Evolutionary conservation across 2,797 vertebrate genomes (phyloP).

Genomic region (Carcharodon carcharias): DNA sequence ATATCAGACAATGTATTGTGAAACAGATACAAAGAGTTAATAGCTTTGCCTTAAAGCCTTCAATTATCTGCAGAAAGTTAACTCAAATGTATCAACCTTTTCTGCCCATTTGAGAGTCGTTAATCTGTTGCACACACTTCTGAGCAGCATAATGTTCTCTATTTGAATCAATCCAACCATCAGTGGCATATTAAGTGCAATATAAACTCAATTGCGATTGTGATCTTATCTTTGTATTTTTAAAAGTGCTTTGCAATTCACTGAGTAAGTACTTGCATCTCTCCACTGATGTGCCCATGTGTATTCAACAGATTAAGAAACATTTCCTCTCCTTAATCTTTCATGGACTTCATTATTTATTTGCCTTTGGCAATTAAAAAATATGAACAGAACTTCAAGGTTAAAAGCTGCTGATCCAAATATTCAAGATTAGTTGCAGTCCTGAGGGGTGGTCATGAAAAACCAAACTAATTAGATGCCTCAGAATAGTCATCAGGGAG

Average conservation of each 20-base stretch:
- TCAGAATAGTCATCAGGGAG: no score
- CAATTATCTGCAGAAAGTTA: background rate
- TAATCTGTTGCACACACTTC: background rate
- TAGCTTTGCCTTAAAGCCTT: background rate
- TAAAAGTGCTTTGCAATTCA: background rate
- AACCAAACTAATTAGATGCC: no score
- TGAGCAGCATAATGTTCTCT: background rate
- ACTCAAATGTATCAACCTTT: background rate
- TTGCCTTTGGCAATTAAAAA: background rate
- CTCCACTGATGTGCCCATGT: background rate
- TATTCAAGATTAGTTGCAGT: background rate
- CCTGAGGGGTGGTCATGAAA: background rate
- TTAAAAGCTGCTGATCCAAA: background rate
- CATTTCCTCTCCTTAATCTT: background rate
- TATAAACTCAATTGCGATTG: background rate
- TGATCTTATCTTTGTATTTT: background rate
- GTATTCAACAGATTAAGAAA: background rate
- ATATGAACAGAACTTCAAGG: background rate
- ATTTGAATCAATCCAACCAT: background rate
- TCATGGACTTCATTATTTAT: background rate
- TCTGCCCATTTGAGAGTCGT: background rate
- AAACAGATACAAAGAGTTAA: background rate
- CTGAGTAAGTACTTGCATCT: background rate
- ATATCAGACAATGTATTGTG: background rate
- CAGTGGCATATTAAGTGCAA: background rate